Base-by-base conservation (phyloP, 1,140 invertebrate species). In the Drosophila insularis region DNA sequence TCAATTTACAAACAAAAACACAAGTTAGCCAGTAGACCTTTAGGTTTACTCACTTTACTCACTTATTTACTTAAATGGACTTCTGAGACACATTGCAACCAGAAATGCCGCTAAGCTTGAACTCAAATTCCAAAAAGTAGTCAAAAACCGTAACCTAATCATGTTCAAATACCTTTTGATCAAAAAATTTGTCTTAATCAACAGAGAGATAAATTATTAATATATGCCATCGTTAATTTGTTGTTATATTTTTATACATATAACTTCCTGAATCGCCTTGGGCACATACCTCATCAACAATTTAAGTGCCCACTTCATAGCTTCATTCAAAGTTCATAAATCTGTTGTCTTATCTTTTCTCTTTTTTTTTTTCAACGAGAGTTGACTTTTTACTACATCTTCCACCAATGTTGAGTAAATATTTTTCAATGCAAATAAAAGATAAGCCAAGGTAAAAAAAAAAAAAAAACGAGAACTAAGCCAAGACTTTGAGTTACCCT, bases 341-440 rank as follows among this genome's bases (percentile, higher is more conserved):
- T 62, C 56, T 50, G 21, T 74, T 55, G 37, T 40, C 50, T 68
- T 74, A 75, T 75, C 58, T 60, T 63, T 27, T 54, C 14, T 23
- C 21, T 50, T 35, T 65, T 43, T 74, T 55, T 61, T 17, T 64
- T 54, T 7, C 58, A 76, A 63, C 59, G 65, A 54, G 62, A 40
- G 60, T 63, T 40, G 50, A 32, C 50, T 74, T 68, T 62, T 40
- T 17, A 39, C 21, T 59, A 55, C 54, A 69, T 74, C 80, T 64
- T 76, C 71, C 64, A 37, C 63, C 75, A 72, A 65, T 71, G 81
- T 50, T 81, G 82, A 71, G 82, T 87, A 81, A 86, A 87, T 81
- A 87, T 86, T 80, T 87, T 79, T 73, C 70, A 87, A 81, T 81
- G 82, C 82, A 87, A 87, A 87, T 87, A 81, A 63, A 67, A 79